Percentiles rank a stretch among this genome's conserved stretches.
Evolutionary conservation across 2,888 invertebrate species (phyloP).

Genomic region (Gasteruption jaculator): DNA sequence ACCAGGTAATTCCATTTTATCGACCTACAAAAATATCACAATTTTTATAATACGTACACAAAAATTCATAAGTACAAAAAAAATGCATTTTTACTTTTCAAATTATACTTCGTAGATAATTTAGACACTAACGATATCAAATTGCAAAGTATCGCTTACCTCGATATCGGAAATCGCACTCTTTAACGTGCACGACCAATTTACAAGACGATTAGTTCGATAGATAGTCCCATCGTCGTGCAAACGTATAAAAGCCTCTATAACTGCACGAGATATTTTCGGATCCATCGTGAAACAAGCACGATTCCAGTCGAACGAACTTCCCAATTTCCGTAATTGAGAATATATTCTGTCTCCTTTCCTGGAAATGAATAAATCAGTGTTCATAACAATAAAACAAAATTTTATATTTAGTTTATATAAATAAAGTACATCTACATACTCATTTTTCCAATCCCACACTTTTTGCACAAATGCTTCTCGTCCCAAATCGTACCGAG

Average conservation of each 20-base stretch:
- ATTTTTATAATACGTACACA: constrained; percentile 6
- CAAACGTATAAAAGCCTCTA: constrained; percentile 87
- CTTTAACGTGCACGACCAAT: constrained; percentile 96
- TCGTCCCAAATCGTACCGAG: constrained; percentile 91
- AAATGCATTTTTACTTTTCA: neutral
- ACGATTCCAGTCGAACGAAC: constrained; percentile 92
- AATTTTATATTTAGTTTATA: constrained; percentile 2
- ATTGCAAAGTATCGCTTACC: constrained; percentile 51
- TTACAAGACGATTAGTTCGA: constrained; percentile 89
- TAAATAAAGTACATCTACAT: constrained; percentile 33
- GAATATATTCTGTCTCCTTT: constrained; percentile 72
- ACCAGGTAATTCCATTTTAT: constrained; percentile 86
- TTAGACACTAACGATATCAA: neutral
- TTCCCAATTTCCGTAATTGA: constrained; percentile 83
- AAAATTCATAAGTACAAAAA: constrained; percentile 7
- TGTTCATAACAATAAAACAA: constrained; percentile 9
- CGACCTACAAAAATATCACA: constrained; percentile 58
- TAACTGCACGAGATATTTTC: constrained; percentile 80
- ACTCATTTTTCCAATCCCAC: constrained; percentile 95
- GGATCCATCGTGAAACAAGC: constrained; percentile 97
- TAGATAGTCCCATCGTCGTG: constrained; percentile 89
- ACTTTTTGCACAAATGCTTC: constrained; percentile 89
- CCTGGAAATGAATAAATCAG: constrained; percentile 44
- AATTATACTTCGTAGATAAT: constrained; percentile 7
- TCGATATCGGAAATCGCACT: constrained; percentile 99